Evolutionary conservation across 2,797 vertebrate genomes (phyloP).

Genomic region (Pangasius krempfi): DNA sequence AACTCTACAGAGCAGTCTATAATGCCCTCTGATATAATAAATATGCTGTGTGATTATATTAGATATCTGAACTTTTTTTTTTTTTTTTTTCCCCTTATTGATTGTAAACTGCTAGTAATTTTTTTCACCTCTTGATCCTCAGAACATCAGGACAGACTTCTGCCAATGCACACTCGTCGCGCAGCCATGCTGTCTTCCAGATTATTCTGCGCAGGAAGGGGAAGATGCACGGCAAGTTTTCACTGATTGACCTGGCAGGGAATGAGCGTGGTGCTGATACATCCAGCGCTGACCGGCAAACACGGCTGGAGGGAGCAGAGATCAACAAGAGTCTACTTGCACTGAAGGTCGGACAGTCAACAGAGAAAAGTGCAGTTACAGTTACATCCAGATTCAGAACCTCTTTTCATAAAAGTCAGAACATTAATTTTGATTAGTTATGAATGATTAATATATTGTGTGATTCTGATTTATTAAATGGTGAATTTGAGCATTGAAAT

Average conservation of each 20-base stretch:
- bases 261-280: conserved; percentile 89
- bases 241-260: conserved; percentile 88
- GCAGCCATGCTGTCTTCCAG: conserved; percentile 89
- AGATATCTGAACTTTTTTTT: background rate
- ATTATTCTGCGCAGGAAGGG: conserved; percentile 86
- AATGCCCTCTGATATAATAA: background rate
- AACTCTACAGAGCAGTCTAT: conserved; percentile 17
- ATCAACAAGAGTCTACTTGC: conserved; percentile 92
- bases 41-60: background rate
- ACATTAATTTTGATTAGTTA: background rate
- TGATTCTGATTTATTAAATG: background rate
- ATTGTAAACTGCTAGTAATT: background rate
- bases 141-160: conserved; percentile 91
- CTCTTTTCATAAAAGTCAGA: background rate
- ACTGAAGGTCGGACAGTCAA: conserved; percentile 78
- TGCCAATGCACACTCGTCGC: conserved; percentile 88
- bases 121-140: conserved; percentile 19
- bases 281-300: conserved; percentile 86
- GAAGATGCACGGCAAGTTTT: conserved; percentile 90
- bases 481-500: background rate
- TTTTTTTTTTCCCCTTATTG: background rate
- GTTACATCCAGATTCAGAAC: background rate
- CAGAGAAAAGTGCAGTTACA: background rate
- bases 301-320: conserved; percentile 86
- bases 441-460: background rate